Conservation (phyloP, 2,888 invertebrate genomes). For the Cosmorhoe ocellata region DNA sequence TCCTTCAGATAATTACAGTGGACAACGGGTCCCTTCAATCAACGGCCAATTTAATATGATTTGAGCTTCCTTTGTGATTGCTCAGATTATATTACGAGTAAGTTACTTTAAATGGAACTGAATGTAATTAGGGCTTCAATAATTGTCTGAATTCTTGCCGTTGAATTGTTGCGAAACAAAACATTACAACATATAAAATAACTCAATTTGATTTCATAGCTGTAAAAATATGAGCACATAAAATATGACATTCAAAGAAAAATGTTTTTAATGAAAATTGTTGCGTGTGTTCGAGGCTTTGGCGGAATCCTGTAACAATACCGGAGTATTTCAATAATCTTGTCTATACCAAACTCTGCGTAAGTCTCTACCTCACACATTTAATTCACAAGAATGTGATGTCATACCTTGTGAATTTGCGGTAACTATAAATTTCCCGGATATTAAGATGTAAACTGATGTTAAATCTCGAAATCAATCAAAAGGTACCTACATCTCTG, state of each 20-base stretch:
- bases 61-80: constrained; percentile 66
- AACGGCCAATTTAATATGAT: constrained; percentile 73
- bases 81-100: constrained; percentile 52
- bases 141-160: constrained; percentile 20
- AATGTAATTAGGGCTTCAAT: constrained; percentile 21
- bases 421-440: not conserved
- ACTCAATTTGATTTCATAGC: not conserved
- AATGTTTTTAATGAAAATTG: constrained; percentile 55
- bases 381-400: constrained; percentile 46
- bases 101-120: constrained; percentile 45
- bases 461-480: too few species aligned
- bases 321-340: constrained; percentile 63
- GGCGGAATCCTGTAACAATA: constrained; percentile 35
- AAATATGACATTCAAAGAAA: constrained; percentile 35
- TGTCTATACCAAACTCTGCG: constrained; percentile 44
- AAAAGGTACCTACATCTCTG: too few species aligned
- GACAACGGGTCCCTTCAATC: constrained; percentile 75
- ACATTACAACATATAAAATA: not conserved
- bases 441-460: too few species aligned
- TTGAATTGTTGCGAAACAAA: not conserved
- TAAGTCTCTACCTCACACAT: constrained; percentile 42
- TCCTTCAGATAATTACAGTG: constrained; percentile 70
- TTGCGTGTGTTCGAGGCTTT: constrained; percentile 42
- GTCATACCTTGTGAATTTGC: constrained; percentile 28
- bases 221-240: not conserved